These are phyloP conservation scores for Holothuria glaberrima DNA, from an alignment of 35 echinoderm and acorn worm species.

Conservation along the genomic window DNA sequence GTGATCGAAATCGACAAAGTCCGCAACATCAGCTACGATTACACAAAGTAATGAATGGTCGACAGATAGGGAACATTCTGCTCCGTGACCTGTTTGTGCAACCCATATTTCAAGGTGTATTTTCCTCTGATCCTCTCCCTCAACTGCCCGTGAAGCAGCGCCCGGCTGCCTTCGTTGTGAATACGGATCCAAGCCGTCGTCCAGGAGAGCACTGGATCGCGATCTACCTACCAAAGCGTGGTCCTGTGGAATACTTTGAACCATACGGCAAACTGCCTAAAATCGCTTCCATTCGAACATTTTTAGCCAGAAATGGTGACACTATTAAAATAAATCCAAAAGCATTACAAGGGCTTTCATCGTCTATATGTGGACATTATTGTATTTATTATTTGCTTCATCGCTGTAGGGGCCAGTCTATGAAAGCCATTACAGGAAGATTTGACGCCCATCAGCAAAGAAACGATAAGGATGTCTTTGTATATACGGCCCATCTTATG, in stretches of 20 bases:
- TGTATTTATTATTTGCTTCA: conserved; percentile 24
- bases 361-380: background rate
- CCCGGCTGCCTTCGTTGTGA: background rate
- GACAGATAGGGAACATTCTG: background rate
- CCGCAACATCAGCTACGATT: background rate
- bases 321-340: no score
- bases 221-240: no score
- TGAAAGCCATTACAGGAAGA: background rate
- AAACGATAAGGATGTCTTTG: background rate
- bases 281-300: no score
- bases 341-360: background rate
- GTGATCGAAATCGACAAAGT: background rate
- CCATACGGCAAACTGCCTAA: no score
- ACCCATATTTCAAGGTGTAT: background rate
- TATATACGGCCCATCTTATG: no score
- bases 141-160: background rate
- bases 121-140: background rate
- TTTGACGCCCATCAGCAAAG: background rate
- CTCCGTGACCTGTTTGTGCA: background rate
- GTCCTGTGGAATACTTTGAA: no score
- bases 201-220: background rate
- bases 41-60: background rate
- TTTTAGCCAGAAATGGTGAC: no score
- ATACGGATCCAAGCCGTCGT: background rate
- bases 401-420: background rate